phyloP scores from a whole-genome alignment of 2,113 vertebrate species.

The Barbus barbus region DNA sequence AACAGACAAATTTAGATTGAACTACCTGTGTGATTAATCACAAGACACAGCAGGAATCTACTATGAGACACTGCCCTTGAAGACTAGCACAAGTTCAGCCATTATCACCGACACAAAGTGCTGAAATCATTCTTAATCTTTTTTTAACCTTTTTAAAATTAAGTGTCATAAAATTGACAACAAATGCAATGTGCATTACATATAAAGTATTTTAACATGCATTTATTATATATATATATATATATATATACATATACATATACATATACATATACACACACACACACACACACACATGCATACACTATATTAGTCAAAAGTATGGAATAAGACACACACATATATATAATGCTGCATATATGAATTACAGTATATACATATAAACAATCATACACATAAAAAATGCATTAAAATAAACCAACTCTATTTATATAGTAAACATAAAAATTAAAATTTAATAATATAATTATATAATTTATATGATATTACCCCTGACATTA shows the following conservation, averaged over 20 bases:
- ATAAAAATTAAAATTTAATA: too few relatives aligned
- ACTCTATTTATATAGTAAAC: not conserved
- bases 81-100: not conserved
- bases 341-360: too few relatives aligned
- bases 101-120: not conserved
- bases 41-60: slow-evolving; percentile 57
- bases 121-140: not conserved
- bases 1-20: slow-evolving; percentile 49
- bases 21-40: slow-evolving; percentile 60
- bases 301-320: too few relatives aligned
- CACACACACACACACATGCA: too few relatives aligned
- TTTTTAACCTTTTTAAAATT: not conserved
- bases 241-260: too few relatives aligned
- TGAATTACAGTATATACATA: not conserved
- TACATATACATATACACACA: too few relatives aligned
- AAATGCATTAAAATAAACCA: not conserved
- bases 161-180: not conserved
- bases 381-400: not conserved
- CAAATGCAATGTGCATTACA: not conserved
- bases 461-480: not conserved
- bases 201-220: not conserved
- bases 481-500: not conserved
- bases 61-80: not conserved
- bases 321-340: too few relatives aligned
- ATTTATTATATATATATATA: not conserved